These are phyloP conservation scores for Quiscalus mexicanus DNA, from an alignment of 2,113 vertebrate genomes.

Conservation along the genomic window DNA sequence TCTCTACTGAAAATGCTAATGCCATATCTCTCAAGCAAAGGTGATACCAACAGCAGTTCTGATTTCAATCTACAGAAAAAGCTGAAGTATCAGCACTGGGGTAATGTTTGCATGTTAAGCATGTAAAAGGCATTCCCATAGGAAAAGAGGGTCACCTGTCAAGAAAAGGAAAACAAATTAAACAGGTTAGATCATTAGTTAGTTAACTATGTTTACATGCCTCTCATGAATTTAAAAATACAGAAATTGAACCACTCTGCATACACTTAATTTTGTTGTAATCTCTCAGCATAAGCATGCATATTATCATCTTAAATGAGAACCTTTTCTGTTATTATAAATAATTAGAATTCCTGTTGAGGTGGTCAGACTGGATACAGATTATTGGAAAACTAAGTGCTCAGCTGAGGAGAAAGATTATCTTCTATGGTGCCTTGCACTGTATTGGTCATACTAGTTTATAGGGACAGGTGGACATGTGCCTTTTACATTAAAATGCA, in stretches of 20 bases:
- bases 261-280: not conserved
- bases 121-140: not conserved
- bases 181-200: not conserved
- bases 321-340: not conserved
- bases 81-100: not conserved
- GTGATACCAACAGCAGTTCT: not conserved
- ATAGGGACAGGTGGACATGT: not conserved
- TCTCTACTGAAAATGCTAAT: slow-evolving; percentile 23
- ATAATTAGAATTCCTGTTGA: not conserved
- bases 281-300: not conserved
- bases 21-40: not conserved
- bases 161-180: not conserved
- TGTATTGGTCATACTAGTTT: not conserved
- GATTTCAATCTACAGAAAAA: not conserved
- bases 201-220: not conserved
- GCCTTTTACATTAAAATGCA: not conserved
- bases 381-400: not conserved
- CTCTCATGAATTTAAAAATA: not conserved
- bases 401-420: not conserved
- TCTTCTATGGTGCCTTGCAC: not conserved
- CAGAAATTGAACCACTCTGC: not conserved
- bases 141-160: not conserved
- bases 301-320: not conserved
- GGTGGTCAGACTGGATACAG: not conserved
- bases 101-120: not conserved